Base-by-base conservation (phyloP, 2,797 vertebrate species). In the Cyclopterus lumpus region DNA sequence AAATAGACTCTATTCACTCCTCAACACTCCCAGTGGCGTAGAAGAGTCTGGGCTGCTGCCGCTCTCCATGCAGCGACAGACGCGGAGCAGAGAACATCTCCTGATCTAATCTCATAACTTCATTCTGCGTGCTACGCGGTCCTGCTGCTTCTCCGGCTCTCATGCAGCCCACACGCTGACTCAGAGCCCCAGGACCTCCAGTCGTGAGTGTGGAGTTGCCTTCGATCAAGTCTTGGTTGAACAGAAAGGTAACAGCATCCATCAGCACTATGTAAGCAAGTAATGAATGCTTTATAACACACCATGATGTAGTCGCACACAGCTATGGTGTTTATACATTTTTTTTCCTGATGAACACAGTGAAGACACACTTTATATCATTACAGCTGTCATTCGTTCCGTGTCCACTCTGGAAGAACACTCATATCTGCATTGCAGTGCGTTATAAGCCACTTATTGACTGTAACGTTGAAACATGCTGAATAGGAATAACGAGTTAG, bases 1-100 rank as follows among this genome's bases (percentile, higher is more conserved):
- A 90, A 93, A 90, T 83, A 88, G 84, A 79, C 59, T 36, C 69
- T n/a, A 60, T 80, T 78, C 64, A 71, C 46, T 81, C 54, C 40
- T 80, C 54, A 61, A 9, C 75, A 55, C 67, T 67, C 69, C 57
- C 59, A 38, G 69, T 36, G 65, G 77, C 76, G 75, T 34, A 64
- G 4, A 72, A 24, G 20, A 80, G 69, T 63, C 49, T 24, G 32
- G 18, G 22, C 70, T 28, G 30, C 73, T 66, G 77, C 65, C 67
- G 68, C 74, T 83, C 54, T 3, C 55, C 26, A 67, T 42, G 28
- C 75, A 67, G 58, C 18, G 46, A 46, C 44, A 67, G 66, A 60
- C 63, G 73, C 53, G 64, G 7, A 8, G 40, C 40, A 36, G 0
- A 0, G 71, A 80, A 71, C 40, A 60, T 70, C 15, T 40, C 48